Evolutionary conservation across 2,888 invertebrate genomes (phyloP).

Genomic region (Agonopterix subpropinquella): DNA sequence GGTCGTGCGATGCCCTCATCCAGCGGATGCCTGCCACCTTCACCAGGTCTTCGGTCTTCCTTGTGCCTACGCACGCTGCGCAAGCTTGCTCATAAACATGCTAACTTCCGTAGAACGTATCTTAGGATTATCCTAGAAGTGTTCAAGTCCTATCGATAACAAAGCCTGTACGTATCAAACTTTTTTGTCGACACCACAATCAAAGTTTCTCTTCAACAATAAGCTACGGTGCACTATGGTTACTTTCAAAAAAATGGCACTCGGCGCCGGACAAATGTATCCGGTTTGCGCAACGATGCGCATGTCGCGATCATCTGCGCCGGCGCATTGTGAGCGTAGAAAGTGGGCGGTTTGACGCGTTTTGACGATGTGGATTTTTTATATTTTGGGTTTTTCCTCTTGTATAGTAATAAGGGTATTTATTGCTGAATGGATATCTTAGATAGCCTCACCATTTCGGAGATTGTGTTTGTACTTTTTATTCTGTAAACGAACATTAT

Average conservation of each 20-base stretch:
- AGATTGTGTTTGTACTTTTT: too few species aligned
- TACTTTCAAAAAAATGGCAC: slow-evolving; percentile 10
- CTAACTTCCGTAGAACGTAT: too few species aligned
- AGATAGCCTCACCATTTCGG: too few species aligned
- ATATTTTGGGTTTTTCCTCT: neutral
- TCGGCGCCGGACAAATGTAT: slow-evolving; percentile 25
- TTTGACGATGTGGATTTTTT: neutral
- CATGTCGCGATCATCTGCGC: slow-evolving; percentile 26
- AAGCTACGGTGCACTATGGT: slow-evolving; percentile 7
- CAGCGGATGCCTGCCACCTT: too few species aligned
- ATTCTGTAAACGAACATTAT: too few species aligned
- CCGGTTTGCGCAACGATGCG: slow-evolving; percentile 49
- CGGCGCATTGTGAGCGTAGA: slow-evolving; percentile 27
- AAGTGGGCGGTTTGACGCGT: slow-evolving; percentile 24
- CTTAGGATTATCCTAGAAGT: too few species aligned
- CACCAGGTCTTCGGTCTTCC: too few species aligned
- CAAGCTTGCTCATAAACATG: too few species aligned
- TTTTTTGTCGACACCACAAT: neutral
- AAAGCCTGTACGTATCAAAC: neutral
- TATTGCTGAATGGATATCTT: neutral
- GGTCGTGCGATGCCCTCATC: too few species aligned
- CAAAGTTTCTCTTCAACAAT: neutral
- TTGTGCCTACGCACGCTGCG: too few species aligned
- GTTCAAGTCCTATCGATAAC: too few species aligned
- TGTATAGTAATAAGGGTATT: neutral